Base-by-base conservation (phyloP, 2,888 invertebrate genomes). In the Pachydiplax longipennis region DNA sequence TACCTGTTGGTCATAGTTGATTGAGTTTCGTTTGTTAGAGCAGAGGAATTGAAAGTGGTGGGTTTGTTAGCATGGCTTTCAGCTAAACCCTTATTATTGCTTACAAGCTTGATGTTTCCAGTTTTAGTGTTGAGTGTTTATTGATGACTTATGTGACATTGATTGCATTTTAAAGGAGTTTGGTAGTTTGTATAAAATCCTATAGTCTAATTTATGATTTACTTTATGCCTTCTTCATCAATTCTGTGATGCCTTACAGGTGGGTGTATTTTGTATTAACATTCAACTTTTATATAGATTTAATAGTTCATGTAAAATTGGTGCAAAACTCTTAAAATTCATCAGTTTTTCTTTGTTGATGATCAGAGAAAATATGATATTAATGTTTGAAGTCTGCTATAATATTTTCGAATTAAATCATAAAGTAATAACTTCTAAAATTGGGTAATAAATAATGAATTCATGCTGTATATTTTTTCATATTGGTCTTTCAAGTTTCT, bases 191-290 rank as follows among this genome's bases (percentile, higher is more conserved):
- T 87, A 13, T 35, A 0, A 61, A 18, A 35, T 87, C 37, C 61
- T 87, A 18, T 35, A 61, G 31, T 65, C 83, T 83, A 83, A 65
- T 65, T 65, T 87, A 35, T 61, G 10, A 87, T 61, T 87, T 25
- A 61, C 61, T 87, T 87, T 12, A 40, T 87, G 58, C 35, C 35
- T 87, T 61, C 31, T 18, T 87, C 61, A 87, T 87, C 87, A 83
- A 25, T 37, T 87, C 61, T 65, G 37, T 65, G 61, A 87, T 87
- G 87, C 31, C 73, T 25, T 73, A 31, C 73, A 73, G 73, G 73
- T 73, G 73, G 73, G 73, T 73, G 73, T 12, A 73, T 31, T 73
- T 73, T 73, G 73, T 25, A 73, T 1, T 73, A 73, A 73, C 31
- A 31, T 73, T 73, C 15, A 18, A 4, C 13, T 44, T 44, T 44